Evolutionary conservation across 2,113 vertebrate genomes (phyloP).

Genomic region (Parus major): DNA sequence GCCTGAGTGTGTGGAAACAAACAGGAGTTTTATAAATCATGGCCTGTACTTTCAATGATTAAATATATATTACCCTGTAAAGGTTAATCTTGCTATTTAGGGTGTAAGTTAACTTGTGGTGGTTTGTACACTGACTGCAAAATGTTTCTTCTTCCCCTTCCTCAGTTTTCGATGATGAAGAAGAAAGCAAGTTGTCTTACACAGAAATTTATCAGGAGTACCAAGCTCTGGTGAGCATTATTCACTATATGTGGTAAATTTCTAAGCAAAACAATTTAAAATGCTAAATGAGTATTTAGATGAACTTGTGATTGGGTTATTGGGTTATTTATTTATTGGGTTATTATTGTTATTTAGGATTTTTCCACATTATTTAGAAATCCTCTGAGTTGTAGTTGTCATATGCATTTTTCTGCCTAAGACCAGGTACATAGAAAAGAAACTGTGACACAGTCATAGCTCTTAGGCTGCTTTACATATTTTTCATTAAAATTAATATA

Average conservation of each 20-base stretch:
- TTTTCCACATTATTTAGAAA: not conserved
- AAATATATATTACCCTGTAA: not conserved
- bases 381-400: not conserved
- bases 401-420: not conserved
- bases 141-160: not conserved
- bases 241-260: not conserved
- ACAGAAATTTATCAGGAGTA: conserved; percentile 97
- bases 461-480: not conserved
- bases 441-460: not conserved
- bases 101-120: not conserved
- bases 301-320: not conserved
- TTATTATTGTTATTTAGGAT: not conserved
- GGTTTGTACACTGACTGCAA: not conserved
- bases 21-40: not conserved
- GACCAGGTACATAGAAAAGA: not conserved
- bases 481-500: not conserved
- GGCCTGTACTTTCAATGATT: not conserved
- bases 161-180: conserved; percentile 96
- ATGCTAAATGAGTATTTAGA: not conserved
- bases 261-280: not conserved
- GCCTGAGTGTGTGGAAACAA: not conserved
- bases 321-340: no score
- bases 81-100: not conserved
- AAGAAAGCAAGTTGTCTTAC: conserved; percentile 95
- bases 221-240: conserved; percentile 89